Conservation (phyloP, 23 tunicate species). For the Clavelina lepadiformis region DNA sequence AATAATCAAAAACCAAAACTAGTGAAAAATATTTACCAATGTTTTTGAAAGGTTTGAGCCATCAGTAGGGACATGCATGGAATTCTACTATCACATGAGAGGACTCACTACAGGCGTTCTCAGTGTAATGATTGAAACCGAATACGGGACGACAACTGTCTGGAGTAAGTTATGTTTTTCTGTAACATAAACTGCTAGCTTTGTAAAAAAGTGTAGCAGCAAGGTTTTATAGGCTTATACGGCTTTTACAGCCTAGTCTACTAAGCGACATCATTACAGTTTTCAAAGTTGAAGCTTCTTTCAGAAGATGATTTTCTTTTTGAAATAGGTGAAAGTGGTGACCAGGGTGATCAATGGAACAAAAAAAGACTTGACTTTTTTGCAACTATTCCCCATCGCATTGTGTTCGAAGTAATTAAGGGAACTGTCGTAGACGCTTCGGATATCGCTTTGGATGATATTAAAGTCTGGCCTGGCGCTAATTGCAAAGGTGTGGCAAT, state of each 20-base stretch:
- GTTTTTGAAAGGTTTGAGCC: slow-evolving; percentile 26
- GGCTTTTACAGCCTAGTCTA: too few species aligned
- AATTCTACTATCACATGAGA: slow-evolving; percentile 80
- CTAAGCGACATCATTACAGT: background rate
- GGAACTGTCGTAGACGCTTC: slow-evolving; percentile 46
- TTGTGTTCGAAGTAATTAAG: slow-evolving; percentile 75
- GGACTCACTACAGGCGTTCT: slow-evolving; percentile 46
- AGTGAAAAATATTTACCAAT: background rate
- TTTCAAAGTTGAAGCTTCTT: background rate
- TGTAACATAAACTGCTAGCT: too few species aligned
- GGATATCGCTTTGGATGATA: slow-evolving; percentile 86
- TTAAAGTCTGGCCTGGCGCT: slow-evolving; percentile 45
- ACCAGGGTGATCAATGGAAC: slow-evolving; percentile 71
- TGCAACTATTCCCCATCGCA: slow-evolving; percentile 31
- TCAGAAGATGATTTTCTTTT: too few species aligned
- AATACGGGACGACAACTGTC: slow-evolving; percentile 37
- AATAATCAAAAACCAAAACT: too few species aligned
- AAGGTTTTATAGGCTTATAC: too few species aligned
- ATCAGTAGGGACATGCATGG: slow-evolving; percentile 70
- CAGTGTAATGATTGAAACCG: slow-evolving; percentile 51
- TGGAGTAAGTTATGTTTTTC: slow-evolving; percentile 43
- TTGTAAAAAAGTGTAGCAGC: too few species aligned
- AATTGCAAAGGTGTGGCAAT: slow-evolving; percentile 56
- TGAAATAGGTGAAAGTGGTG: slow-evolving; percentile 38
- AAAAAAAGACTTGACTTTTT: slow-evolving; percentile 37